Percentiles rank a stretch among this genome's conserved stretches.
phyloP scores from a whole-genome alignment of 2,888 invertebrate genomes.

The Mimas tiliae region DNA sequence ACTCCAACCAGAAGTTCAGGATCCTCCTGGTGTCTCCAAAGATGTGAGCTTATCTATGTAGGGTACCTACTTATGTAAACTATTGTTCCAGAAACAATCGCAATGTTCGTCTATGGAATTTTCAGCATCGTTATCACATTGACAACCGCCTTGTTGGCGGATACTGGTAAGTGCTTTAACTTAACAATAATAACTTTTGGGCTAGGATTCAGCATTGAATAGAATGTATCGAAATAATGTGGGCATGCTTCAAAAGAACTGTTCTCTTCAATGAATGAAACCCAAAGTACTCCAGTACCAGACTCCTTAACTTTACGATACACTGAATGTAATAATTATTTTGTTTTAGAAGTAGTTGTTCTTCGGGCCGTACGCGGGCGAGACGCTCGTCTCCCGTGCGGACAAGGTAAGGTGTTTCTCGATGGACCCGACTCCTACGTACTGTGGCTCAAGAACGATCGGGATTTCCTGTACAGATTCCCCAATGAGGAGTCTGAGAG shows the following conservation, averaged over 20 bases:
- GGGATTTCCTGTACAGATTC: conserved; percentile 61
- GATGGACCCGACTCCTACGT: conserved; percentile 70
- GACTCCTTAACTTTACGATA: too few species aligned
- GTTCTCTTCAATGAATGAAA: too few species aligned
- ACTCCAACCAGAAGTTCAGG: too few species aligned
- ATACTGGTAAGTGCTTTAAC: background rate
- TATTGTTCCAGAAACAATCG: background rate
- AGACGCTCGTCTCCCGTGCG: conserved; percentile 67
- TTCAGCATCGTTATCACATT: background rate
- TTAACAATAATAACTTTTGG: background rate
- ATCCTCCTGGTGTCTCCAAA: too few species aligned
- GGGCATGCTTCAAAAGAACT: too few species aligned
- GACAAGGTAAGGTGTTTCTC: conserved; percentile 65
- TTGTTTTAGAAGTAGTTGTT: conserved; percentile 31
- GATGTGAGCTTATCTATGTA: too few species aligned
- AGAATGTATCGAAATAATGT: too few species aligned
- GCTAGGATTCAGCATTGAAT: too few species aligned
- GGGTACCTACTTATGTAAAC: too few species aligned
- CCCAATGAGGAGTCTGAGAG: conserved; percentile 57
- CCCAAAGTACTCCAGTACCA: too few species aligned
- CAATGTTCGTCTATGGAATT: background rate
- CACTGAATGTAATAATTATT: background rate
- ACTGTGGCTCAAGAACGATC: conserved; percentile 68
- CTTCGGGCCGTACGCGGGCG: conserved; percentile 61
- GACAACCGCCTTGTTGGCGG: background rate